Evolutionary conservation across 2,113 vertebrate genomes (phyloP).

Genomic region (Azemiops feae): DNA sequence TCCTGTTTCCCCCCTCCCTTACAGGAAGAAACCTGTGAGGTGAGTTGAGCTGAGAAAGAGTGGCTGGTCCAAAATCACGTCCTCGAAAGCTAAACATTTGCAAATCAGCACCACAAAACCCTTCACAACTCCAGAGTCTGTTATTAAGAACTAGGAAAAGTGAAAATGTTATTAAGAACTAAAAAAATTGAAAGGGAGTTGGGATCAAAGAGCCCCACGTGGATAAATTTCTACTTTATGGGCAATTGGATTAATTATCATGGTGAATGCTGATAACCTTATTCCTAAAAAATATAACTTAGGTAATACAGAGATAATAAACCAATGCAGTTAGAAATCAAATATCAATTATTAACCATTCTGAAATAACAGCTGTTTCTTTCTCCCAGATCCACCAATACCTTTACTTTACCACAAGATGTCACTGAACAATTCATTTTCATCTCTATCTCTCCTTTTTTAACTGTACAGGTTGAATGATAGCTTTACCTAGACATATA

Average conservation of each 20-base stretch:
- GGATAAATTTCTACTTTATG: constrained; percentile 59
- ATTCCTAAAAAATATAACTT: constrained; percentile 53
- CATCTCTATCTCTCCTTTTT: constrained; percentile 47
- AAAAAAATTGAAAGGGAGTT: constrained; percentile 60
- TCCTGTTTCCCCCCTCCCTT: background rate
- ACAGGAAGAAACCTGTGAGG: background rate
- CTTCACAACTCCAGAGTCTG: constrained; percentile 53
- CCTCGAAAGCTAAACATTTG: constrained; percentile 36
- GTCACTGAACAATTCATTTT: constrained; percentile 72
- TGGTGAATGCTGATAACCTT: constrained; percentile 40
- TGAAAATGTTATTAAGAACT: constrained; percentile 68
- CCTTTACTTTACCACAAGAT: constrained; percentile 71
- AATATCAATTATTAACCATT: constrained; percentile 40
- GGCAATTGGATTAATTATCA: constrained; percentile 41
- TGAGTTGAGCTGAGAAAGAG: background rate
- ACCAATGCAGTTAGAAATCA: constrained; percentile 46
- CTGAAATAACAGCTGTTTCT: constrained; percentile 17
- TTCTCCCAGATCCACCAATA: constrained; percentile 27
- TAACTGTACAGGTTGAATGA: constrained; percentile 42
- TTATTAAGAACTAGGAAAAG: constrained; percentile 69
- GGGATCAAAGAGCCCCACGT: constrained; percentile 61
- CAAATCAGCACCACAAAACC: constrained; percentile 53
- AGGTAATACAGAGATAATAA: constrained; percentile 47
- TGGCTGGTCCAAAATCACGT: background rate
- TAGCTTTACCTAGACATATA: constrained; percentile 32